Evolutionary conservation across 2,113 vertebrate species (phyloP).

Genomic region (Perccottus glenii): DNA sequence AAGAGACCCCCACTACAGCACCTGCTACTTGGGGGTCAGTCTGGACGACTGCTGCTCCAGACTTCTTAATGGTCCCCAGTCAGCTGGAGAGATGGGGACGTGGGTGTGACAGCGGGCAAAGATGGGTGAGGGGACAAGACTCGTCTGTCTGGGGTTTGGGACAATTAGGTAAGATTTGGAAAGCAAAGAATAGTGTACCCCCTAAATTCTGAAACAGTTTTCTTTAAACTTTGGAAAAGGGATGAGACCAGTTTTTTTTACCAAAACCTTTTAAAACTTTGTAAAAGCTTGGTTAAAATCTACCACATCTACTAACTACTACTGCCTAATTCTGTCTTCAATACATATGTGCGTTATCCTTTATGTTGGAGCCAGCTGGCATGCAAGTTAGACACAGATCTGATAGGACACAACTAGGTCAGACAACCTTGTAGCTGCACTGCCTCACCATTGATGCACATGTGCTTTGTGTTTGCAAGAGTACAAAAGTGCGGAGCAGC

Average conservation of each 20-base stretch:
- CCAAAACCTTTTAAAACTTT: no score
- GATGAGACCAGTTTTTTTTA: no score
- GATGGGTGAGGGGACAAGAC: conserved; percentile 18
- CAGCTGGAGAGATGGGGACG: conserved; percentile 67
- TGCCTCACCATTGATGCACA: conserved; percentile 28
- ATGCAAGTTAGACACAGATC: conserved; percentile 59
- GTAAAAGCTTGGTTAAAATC: no score
- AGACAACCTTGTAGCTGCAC: conserved; percentile 38
- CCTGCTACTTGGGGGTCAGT: conserved; percentile 72
- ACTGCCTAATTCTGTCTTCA: background rate
- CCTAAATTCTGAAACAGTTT: conserved; percentile 16
- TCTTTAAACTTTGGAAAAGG: conserved; percentile 18
- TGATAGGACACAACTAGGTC: conserved; percentile 70
- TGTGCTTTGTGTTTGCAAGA: conserved; percentile 36
- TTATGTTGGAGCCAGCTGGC: conserved; percentile 54
- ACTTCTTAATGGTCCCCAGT: conserved; percentile 67
- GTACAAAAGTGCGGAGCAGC: conserved; percentile 28
- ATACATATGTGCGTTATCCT: background rate
- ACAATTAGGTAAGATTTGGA: conserved; percentile 37
- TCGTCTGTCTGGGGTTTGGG: conserved; percentile 50
- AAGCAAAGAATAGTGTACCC: conserved; percentile 30
- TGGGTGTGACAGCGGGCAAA: conserved; percentile 26
- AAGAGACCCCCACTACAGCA: conserved; percentile 67
- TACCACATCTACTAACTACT: no score
- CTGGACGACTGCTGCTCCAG: conserved; percentile 57